Base-by-base conservation (phyloP, 1,140 invertebrate species). In the Lineus longissimus region DNA sequence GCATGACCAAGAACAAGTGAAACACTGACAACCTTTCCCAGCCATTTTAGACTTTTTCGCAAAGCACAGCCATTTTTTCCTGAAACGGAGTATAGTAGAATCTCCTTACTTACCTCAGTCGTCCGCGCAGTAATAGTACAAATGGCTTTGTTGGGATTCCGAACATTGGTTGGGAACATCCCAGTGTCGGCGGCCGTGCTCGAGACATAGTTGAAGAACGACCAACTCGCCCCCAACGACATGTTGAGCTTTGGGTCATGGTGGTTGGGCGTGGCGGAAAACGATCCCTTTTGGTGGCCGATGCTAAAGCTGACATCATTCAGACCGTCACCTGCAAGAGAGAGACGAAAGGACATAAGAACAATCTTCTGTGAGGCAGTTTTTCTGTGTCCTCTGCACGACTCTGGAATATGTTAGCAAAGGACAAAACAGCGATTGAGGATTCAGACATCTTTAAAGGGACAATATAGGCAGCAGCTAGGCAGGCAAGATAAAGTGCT, bases 121-220 rank as follows among this genome's bases (percentile, higher is more conserved):
- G 78, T 80, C 64, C 73, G 67, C 17, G 76, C 73, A 71, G 81
- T 67, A 29, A 82, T 80, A 2, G 79, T 81, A 45, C 79, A 72
- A 43, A 82, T 70, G 0, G 78, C 77, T 66, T 82, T 82, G 66
- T 79, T 81, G 7, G 80, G 80, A 65, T 82, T 82, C 1, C 75
- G 71, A 27, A 78, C 64, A 59, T 70, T 69, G n/a, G 68, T 69
- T 17, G 73, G 67, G 30, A 66, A 73, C 9, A 57, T 30, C n/a
- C 47, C 47, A 7, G n/a, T 27, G 25, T 27, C 47, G 9, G 4
- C n/a, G n/a, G 6, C 47, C 4, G n/a, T 27, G 25, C 47, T 51
- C 9, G 68, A 70, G 25, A 78, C 41, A 56, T 73, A 74, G 55
- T 75, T 76, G 59, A 70, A 78, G 43, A 81, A 77, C n/a, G 70